Conservation (phyloP, 2,113 vertebrate genomes). For the Platichthys flesus region DNA sequence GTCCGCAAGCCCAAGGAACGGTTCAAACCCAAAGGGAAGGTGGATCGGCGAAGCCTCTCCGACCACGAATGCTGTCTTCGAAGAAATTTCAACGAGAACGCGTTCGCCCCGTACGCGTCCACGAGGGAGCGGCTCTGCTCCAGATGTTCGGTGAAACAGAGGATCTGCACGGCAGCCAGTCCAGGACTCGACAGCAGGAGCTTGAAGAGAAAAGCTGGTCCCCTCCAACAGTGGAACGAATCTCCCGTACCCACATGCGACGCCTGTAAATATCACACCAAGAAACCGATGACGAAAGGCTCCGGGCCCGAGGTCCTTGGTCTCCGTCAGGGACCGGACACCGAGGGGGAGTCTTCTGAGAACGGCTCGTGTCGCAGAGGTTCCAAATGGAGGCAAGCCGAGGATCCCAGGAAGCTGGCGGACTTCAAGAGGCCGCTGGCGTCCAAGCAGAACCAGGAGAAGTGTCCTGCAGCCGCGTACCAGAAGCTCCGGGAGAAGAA, state of each 20-base stretch:
- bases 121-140: constrained; percentile 69
- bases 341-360: constrained; percentile 67
- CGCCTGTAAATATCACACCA: constrained; percentile 56
- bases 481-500: constrained; percentile 65
- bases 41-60: constrained; percentile 56
- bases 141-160: constrained; percentile 63
- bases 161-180: not conserved
- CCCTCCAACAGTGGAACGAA: constrained; percentile 60
- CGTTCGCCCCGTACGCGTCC: not conserved
- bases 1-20: constrained; percentile 43
- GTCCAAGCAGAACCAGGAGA: constrained; percentile 55
- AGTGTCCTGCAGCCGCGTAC: constrained; percentile 22
- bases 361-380: constrained; percentile 36
- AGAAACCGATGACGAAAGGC: constrained; percentile 23
- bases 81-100: constrained; percentile 32
- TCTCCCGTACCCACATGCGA: constrained; percentile 52
- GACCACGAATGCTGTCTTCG: constrained; percentile 63
- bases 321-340: constrained; percentile 33
- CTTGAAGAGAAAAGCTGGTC: constrained; percentile 48
- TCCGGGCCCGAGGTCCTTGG: constrained; percentile 7
- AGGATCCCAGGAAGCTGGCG: not conserved
- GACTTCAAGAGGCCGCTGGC: constrained; percentile 38
- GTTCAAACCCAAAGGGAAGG: constrained; percentile 54
- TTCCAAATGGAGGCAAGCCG: constrained; percentile 19
- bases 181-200: constrained; percentile 18